Base-by-base conservation (phyloP, 2,113 vertebrate species). In the Ictidomys tridecemlineatus region DNA sequence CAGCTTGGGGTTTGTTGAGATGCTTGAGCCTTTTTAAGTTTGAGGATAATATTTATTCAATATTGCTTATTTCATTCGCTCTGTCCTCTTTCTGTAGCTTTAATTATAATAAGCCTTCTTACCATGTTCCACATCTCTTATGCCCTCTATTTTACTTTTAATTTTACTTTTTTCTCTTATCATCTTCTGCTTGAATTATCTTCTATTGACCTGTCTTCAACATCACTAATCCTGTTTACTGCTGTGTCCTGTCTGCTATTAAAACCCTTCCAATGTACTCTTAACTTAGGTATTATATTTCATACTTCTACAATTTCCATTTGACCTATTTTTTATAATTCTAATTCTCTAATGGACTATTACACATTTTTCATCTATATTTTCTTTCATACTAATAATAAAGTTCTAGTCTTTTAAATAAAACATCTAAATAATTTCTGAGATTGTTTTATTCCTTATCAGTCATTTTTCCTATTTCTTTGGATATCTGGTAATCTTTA, bases 1-100 rank as follows among this genome's bases (percentile, higher is more conserved):
- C 26, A 58, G 65, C 22, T 76, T 80, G 9, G 20, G 12, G n/a
- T 77, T 94, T 93, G 9, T 24, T 85, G 72, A 93, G n/a, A 12
- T 92, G 94, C 45, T 96, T 83, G 24, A 85, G 65, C 84, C 73
- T 53, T 95, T 32, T 16, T 83, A 91, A 96, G 20, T 83, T 82
- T 61, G 39, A 32, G 0, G 56, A 42, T 92, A 73, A 96, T 79
- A 92, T 82, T 89, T 86, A 53, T 92, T 95, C 9, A 83, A 53
- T 74, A 69, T n/a, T 87, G n/a, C 37, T 20, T 94, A 58, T 93
- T 63, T 83, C 37, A 95, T 83, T 63, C 24, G 48, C 65, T 78
- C 65, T 78, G 28, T 82, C 67, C 28, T 90, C 30, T 83, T 86
- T 78, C n/a, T 42, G 45, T 37, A 42, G 37, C 28, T 90, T 90